phyloP scores from a whole-genome alignment of 2,113 vertebrate species.

The Anolis sagrei region DNA sequence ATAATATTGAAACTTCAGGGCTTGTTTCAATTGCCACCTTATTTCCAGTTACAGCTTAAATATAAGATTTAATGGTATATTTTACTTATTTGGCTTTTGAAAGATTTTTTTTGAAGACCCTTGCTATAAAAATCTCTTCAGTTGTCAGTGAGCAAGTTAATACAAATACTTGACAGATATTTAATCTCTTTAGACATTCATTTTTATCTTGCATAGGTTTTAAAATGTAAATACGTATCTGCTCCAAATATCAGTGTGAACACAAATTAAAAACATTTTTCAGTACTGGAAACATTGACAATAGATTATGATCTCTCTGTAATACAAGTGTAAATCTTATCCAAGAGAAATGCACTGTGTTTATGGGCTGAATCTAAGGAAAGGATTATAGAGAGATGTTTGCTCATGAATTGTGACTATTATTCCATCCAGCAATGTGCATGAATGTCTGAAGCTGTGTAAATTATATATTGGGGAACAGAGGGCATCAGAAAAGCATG shows the following conservation, averaged over 20 bases:
- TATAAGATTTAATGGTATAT: slow-evolving; percentile 12
- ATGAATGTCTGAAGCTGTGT: background rate
- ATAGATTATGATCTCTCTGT: slow-evolving; percentile 2
- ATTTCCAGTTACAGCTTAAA: background rate
- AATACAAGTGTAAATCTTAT: background rate
- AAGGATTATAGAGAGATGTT: background rate
- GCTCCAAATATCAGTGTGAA: slow-evolving; percentile 26
- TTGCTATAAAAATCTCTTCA: background rate
- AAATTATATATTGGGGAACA: background rate
- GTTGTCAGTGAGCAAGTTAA: slow-evolving; percentile 26
- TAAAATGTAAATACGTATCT: slow-evolving; percentile 34
- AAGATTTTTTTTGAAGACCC: slow-evolving; percentile 29
- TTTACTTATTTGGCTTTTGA: slow-evolving; percentile 14
- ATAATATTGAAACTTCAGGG: background rate
- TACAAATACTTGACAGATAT: slow-evolving; percentile 12
- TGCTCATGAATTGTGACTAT: background rate
- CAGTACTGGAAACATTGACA: background rate
- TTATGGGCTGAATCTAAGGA: background rate
- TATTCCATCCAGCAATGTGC: background rate
- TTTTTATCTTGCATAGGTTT: slow-evolving; percentile 7
- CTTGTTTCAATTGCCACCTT: background rate
- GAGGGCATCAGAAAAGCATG: background rate
- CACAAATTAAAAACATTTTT: slow-evolving; percentile 12
- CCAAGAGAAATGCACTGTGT: background rate
- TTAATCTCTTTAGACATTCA: slow-evolving; percentile 24